phyloP scores from a whole-genome alignment of 2,113 vertebrate genomes.

The Melanocharis versteri region DNA sequence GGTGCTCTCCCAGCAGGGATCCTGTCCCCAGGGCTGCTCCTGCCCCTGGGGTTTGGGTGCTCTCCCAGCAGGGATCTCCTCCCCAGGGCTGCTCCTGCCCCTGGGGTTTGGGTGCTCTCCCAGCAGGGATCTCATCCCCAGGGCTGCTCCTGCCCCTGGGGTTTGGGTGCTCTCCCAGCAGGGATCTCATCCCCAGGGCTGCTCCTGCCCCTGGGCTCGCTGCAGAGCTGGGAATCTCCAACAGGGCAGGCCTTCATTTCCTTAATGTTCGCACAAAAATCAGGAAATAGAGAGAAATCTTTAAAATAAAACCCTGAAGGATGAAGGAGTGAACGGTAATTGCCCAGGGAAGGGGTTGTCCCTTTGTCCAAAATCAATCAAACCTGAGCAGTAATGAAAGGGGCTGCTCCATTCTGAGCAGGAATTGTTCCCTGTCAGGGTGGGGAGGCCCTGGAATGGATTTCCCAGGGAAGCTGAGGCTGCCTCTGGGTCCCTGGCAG shows the following conservation, averaged over 20 bases:
- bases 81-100: background rate
- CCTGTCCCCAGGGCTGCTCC: background rate
- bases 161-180: background rate
- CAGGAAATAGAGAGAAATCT: background rate
- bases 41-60: background rate
- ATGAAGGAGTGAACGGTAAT: background rate
- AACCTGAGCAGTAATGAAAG: background rate
- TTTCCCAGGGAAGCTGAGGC: background rate
- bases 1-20: background rate
- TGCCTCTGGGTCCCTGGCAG: background rate
- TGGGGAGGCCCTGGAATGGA: accelerated
- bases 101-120: background rate
- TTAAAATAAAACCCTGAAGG: background rate
- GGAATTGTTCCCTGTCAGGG: background rate
- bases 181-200: background rate
- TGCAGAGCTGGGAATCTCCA: background rate
- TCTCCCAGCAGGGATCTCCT: too few species aligned
- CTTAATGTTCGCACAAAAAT: background rate
- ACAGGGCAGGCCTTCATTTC: too few species aligned
- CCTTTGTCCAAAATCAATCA: background rate
- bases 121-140: background rate
- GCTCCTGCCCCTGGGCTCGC: background rate
- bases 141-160: too few species aligned
- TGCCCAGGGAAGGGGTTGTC: background rate
- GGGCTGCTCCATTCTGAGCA: background rate